Percentiles rank a stretch among this genome's conserved stretches.
Evolutionary conservation across 2,797 vertebrate genomes (phyloP).

Genomic region (Pantherophis alleghaniensis): DNA sequence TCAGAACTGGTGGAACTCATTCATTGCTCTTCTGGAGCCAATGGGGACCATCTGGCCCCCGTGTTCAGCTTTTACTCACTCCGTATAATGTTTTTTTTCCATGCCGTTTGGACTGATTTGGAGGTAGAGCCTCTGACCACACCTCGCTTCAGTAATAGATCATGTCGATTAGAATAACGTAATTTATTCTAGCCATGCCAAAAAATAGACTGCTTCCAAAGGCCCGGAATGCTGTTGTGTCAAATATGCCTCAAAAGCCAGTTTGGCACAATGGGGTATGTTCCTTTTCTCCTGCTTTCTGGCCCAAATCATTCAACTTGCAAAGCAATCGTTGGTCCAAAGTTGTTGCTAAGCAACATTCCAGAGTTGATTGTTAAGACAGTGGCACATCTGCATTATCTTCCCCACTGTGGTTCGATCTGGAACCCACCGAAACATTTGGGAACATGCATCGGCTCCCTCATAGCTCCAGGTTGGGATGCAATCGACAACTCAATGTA

Average conservation of each 20-base stretch:
- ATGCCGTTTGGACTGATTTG: background rate
- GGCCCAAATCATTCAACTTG: background rate
- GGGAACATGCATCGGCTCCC: constrained; percentile 68
- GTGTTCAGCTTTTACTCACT: background rate
- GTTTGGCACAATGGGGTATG: background rate
- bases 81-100: background rate
- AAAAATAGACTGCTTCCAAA: background rate
- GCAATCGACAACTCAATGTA: constrained; percentile 67
- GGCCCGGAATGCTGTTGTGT: constrained; percentile 3
- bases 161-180: background rate
- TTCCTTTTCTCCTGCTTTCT: background rate
- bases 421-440: constrained; percentile 66
- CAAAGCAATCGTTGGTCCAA: constrained; percentile 28
- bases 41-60: background rate
- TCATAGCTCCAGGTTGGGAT: constrained; percentile 61
- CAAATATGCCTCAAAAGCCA: background rate
- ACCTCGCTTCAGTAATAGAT: background rate
- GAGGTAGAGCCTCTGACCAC: background rate
- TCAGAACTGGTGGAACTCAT: background rate
- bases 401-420: constrained; percentile 41
- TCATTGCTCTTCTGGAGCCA: background rate
- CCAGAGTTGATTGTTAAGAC: constrained; percentile 34
- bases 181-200: background rate
- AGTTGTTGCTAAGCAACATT: constrained; percentile 43
- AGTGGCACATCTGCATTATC: constrained; percentile 38